These are phyloP conservation scores for Cataglyphis rosenhaueri DNA, from an alignment of 2,888 invertebrate genomes.

Conservation along the genomic window DNA sequence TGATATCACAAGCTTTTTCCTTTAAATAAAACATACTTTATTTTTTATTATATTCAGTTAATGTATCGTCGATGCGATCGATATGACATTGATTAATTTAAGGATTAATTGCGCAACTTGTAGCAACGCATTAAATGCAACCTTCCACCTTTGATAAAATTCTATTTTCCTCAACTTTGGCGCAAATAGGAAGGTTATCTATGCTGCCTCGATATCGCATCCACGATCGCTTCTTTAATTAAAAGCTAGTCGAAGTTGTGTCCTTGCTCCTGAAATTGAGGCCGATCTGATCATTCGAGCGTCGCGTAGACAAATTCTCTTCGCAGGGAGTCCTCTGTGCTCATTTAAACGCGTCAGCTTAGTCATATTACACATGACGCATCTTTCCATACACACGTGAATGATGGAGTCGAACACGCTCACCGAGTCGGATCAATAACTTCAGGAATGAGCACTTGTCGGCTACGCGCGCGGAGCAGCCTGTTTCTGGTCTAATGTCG, in stretches of 20 bases:
- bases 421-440: conserved; percentile 75
- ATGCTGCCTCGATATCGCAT: conserved; percentile 15
- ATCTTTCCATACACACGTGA: conserved; percentile 64
- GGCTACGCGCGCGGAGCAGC: conserved; percentile 61
- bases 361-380: conserved; percentile 63
- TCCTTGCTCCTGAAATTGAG: neutral
- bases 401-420: conserved; percentile 72
- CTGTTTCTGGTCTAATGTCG: conserved; percentile 65
- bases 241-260: conserved; percentile 25
- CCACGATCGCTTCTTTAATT: conserved; percentile 34
- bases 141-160: conserved; percentile 29
- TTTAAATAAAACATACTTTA: neutral
- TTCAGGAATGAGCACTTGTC: conserved; percentile 72
- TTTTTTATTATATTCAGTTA: neutral
- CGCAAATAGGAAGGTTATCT: conserved; percentile 14
- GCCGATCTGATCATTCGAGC: conserved; percentile 18
- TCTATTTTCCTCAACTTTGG: conserved; percentile 29
- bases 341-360: conserved; percentile 68
- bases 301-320: conserved; percentile 8
- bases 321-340: conserved; percentile 48
- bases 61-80: neutral
- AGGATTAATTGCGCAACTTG: conserved; percentile 16
- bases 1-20: neutral
- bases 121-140: neutral
- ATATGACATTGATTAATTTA: conserved; percentile 13